Conservation (phyloP, 2,113 vertebrate species). For the Crotalus viridis region DNA sequence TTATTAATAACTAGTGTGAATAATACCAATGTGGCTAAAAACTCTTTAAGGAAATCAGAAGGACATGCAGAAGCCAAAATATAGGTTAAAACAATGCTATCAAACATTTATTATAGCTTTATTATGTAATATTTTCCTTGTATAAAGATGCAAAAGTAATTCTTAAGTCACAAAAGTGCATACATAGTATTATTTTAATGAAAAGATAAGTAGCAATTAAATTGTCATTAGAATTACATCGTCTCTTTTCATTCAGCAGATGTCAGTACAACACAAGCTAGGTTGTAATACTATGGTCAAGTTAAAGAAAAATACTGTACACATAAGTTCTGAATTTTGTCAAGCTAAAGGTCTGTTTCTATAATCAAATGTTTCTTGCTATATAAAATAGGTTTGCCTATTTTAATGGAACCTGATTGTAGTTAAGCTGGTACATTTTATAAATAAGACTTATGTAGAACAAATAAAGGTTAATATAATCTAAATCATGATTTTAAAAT, state of each 20-base stretch:
- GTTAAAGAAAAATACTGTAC: background rate
- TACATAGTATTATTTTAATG: background rate
- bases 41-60: background rate
- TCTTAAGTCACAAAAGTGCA: background rate
- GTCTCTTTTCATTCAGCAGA: slow-evolving; percentile 60
- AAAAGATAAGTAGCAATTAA: background rate
- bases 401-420: background rate
- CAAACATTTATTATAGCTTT: background rate
- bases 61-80: background rate
- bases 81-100: background rate
- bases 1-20: background rate
- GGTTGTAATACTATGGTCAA: background rate
- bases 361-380: background rate
- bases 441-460: background rate
- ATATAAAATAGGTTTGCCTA: background rate
- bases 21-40: background rate
- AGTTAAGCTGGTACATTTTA: background rate
- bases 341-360: background rate
- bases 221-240: background rate
- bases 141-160: background rate
- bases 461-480: background rate
- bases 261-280: slow-evolving; percentile 66
- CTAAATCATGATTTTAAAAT: background rate
- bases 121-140: background rate
- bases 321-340: background rate